These are phyloP conservation scores for Limnephilus lunatus DNA, from an alignment of 2,888 invertebrate genomes.

Conservation along the genomic window DNA sequence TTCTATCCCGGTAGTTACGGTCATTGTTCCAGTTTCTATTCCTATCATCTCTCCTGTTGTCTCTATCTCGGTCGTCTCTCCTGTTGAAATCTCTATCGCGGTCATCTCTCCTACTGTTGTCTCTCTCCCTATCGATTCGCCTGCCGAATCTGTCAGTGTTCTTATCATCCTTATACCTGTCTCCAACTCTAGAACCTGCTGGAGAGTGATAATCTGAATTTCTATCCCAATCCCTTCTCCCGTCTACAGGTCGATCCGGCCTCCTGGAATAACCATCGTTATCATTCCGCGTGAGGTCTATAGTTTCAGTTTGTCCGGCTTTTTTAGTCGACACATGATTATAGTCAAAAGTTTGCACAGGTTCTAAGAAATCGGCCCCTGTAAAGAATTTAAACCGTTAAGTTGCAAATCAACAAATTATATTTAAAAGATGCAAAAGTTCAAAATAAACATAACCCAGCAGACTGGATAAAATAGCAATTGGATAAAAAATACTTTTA, in stretches of 20 bases:
- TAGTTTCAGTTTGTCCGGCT: slow-evolving; percentile 8
- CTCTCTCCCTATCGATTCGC: slow-evolving; percentile 65
- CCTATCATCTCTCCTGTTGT: slow-evolving; percentile 66
- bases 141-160: slow-evolving; percentile 67
- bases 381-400: slow-evolving; percentile 50
- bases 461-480: neutral
- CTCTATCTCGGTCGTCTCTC: slow-evolving; percentile 40
- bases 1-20: slow-evolving; percentile 68
- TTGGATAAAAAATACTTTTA: neutral
- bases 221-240: slow-evolving; percentile 62
- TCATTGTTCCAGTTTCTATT: slow-evolving; percentile 61
- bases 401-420: neutral
- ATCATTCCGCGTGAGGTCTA: slow-evolving; percentile 48
- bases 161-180: slow-evolving; percentile 68
- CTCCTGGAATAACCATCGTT: slow-evolving; percentile 49
- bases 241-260: slow-evolving; percentile 60
- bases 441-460: neutral
- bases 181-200: slow-evolving; percentile 65
- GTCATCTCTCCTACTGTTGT: slow-evolving; percentile 66
- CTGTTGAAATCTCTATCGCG: slow-evolving; percentile 3
- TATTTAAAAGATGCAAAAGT: neutral
- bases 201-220: slow-evolving; percentile 66
- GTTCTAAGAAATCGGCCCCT: slow-evolving; percentile 79
- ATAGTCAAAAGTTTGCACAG: slow-evolving; percentile 84
- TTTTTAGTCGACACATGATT: slow-evolving; percentile 78